A percentile compares a stretch with the other conserved stretches of the same genome.
Evolutionary conservation across 92 coral and sea anemone species (phyloP).

Genomic region (Nematostella vectensis): DNA sequence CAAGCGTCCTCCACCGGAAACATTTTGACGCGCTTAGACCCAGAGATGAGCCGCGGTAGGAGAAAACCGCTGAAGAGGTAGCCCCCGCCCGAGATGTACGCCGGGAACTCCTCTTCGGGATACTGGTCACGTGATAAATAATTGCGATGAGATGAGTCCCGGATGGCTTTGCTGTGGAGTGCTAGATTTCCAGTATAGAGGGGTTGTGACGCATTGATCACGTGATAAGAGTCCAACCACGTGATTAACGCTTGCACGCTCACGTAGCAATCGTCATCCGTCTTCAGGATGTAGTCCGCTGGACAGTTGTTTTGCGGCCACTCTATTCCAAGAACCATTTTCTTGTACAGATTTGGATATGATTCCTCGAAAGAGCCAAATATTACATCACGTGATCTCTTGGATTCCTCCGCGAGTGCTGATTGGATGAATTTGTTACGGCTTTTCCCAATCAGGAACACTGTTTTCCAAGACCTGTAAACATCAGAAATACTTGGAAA

Average conservation of each 20-base stretch:
- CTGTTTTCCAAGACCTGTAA: slow-evolving; percentile 51
- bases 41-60: slow-evolving; percentile 29
- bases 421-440: slow-evolving; percentile 13
- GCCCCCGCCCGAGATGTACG: slow-evolving; percentile 77
- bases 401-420: slow-evolving; percentile 36
- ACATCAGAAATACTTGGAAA: background rate
- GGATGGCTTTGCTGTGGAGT: slow-evolving; percentile 7
- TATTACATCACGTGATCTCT: slow-evolving; percentile 34
- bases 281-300: slow-evolving; percentile 52
- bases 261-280: slow-evolving; percentile 72
- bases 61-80: slow-evolving; percentile 66
- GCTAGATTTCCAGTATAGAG: slow-evolving; percentile 45
- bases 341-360: slow-evolving; percentile 42
- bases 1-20: slow-evolving; percentile 78
- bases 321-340: slow-evolving; percentile 51
- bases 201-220: slow-evolving; percentile 29
- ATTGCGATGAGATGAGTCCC: slow-evolving; percentile 14
- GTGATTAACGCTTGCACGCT: slow-evolving; percentile 27
- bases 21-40: slow-evolving; percentile 29
- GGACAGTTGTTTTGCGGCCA: slow-evolving; percentile 50
- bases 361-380: slow-evolving; percentile 59
- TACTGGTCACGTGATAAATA: slow-evolving; percentile 30
- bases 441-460: slow-evolving; percentile 58
- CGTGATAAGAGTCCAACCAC: slow-evolving; percentile 30
- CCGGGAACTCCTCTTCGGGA: slow-evolving; percentile 32